phyloP scores from a whole-genome alignment of 2,888 invertebrate genomes.

The Escarpia spicata region DNA sequence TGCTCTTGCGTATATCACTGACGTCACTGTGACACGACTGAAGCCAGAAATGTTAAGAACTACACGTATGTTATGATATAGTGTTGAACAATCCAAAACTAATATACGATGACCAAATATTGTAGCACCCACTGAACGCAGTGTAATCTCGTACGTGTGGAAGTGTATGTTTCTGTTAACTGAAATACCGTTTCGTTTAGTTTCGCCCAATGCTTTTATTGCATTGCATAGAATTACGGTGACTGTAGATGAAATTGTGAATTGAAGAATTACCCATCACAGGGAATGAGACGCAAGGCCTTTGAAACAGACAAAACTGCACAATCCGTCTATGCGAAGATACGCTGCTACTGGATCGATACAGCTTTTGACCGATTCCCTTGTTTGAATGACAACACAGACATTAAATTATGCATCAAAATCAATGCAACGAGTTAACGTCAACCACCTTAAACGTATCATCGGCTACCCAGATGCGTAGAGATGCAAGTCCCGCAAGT shows the following conservation, averaged over 20 bases:
- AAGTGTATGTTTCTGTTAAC: background rate
- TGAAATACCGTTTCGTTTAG: background rate
- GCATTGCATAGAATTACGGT: background rate
- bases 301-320: background rate
- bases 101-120: background rate
- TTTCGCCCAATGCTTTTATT: background rate
- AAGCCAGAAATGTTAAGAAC: too few relatives aligned
- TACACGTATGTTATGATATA: too few relatives aligned
- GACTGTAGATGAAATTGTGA: background rate
- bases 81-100: background rate
- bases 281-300: background rate
- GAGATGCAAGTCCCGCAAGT: background rate
- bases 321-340: background rate
- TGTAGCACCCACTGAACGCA: background rate
- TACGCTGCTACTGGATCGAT: background rate
- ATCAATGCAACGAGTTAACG: slow-evolving; percentile 5
- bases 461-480: background rate
- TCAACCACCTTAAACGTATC: background rate
- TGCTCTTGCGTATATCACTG: too few relatives aligned
- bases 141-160: background rate
- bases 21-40: too few relatives aligned
- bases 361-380: background rate
- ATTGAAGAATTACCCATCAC: background rate
- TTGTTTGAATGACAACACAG: slow-evolving; percentile 16
- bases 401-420: slow-evolving; percentile 16